Percentiles rank a stretch among this genome's conserved stretches.
phyloP scores from a whole-genome alignment of 2,797 vertebrate genomes.

The Hipposideros larvatus region DNA sequence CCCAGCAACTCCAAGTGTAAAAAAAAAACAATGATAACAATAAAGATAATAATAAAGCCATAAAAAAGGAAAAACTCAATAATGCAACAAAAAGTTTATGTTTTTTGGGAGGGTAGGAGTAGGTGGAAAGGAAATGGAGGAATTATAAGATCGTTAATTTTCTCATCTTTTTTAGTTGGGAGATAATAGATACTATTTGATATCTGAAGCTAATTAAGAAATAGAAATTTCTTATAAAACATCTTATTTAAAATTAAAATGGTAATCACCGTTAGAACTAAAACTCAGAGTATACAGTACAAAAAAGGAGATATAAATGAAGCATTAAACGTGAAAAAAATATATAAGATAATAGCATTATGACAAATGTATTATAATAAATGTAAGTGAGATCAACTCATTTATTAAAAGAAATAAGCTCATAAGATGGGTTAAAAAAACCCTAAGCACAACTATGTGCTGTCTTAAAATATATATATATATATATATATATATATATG shows the following conservation, averaged over 20 bases:
- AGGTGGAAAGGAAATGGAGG: background rate
- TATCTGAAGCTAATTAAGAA: constrained; percentile 58
- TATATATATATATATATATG: too few species aligned
- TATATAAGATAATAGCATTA: background rate
- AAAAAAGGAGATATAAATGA: constrained; percentile 19
- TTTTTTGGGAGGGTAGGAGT: background rate
- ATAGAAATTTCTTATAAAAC: background rate
- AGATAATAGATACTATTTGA: background rate
- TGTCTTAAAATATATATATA: constrained; percentile 21
- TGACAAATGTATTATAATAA: constrained; percentile 17
- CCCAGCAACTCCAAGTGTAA: background rate
- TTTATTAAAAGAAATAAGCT: constrained; percentile 50
- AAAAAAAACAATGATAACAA: background rate
- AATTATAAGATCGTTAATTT: constrained; percentile 31
- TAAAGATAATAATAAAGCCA: background rate
- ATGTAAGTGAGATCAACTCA: constrained; percentile 18
- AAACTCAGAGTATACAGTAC: background rate
- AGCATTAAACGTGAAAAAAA: background rate
- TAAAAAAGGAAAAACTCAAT: background rate
- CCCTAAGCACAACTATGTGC: background rate
- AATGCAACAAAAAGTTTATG: background rate
- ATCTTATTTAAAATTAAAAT: constrained; percentile 52
- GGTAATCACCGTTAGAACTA: background rate
- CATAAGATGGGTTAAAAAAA: background rate
- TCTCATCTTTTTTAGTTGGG: constrained; percentile 5